phyloP scores from a whole-genome alignment of 1,140 invertebrate genomes.

The Lysiphlebus fabarum region DNA sequence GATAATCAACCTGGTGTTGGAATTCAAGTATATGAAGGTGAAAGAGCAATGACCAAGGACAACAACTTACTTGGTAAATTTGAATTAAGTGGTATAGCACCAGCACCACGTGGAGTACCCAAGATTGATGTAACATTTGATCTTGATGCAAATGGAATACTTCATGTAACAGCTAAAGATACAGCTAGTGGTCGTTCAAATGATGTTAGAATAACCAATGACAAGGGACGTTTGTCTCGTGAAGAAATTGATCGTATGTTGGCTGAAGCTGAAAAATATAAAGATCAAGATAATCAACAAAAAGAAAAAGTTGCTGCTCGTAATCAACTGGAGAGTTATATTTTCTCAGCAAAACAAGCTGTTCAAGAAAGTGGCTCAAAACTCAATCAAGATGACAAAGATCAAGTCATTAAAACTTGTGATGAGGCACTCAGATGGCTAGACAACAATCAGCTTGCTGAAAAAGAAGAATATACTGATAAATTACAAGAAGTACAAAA shows the following conservation, averaged over 20 bases:
- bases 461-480: conserved; percentile 64
- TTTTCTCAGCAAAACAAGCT: conserved; percentile 65
- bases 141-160: conserved; percentile 76
- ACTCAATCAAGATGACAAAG: conserved; percentile 39
- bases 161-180: conserved; percentile 78
- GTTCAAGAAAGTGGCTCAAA: conserved; percentile 42
- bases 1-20: conserved; percentile 73
- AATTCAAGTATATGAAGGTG: conserved; percentile 72
- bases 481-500: conserved; percentile 57
- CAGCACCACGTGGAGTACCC: conserved; percentile 62
- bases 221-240: conserved; percentile 86
- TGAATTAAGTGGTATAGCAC: conserved; percentile 71
- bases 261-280: conserved; percentile 70
- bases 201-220: conserved; percentile 85
- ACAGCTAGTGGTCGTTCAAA: conserved; percentile 71
- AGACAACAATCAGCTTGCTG: conserved; percentile 61
- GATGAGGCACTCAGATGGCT: conserved; percentile 57
- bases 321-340: conserved; percentile 69
- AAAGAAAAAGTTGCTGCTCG: conserved; percentile 60
- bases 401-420: conserved; percentile 44
- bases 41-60: conserved; percentile 64
- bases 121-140: conserved; percentile 73
- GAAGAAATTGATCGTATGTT: conserved; percentile 93
- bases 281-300: conserved; percentile 63
- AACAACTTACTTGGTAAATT: conserved; percentile 79